These are phyloP conservation scores for Ectemnius continuus DNA, from an alignment of 2,888 invertebrate species.

Conservation along the genomic window DNA sequence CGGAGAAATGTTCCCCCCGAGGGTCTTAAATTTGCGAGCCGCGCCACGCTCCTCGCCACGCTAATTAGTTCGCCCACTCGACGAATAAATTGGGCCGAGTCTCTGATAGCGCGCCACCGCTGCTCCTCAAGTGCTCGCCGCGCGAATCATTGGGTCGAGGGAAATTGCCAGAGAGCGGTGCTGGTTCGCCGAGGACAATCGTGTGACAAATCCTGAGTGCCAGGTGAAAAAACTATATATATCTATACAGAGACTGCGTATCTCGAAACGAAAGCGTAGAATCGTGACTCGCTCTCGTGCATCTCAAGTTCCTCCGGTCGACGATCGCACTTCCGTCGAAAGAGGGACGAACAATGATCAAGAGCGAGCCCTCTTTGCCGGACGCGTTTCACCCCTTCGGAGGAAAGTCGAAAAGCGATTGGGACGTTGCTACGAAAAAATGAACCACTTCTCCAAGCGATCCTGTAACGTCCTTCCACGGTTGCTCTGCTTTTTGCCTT, in stretches of 20 bases:
- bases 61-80: no score
- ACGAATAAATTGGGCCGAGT: no score
- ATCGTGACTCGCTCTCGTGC: not conserved
- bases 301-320: not conserved
- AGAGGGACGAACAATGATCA: conserved; percentile 7
- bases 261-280: not conserved
- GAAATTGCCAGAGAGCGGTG: no score
- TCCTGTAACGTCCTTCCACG: not conserved
- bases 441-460: not conserved
- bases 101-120: no score
- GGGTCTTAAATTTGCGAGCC: no score
- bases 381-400: not conserved
- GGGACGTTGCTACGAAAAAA: conserved; percentile 1
- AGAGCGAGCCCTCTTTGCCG: not conserved
- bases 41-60: no score
- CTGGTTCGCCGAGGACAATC: no score
- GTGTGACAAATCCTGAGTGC: no score
- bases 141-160: no score
- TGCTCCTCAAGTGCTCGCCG: no score
- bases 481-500: not conserved
- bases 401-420: conserved; percentile 7
- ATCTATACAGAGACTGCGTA: not conserved
- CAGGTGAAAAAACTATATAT: not conserved
- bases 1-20: no score
- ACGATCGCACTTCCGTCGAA: not conserved